Conservation (phyloP, 2,888 invertebrate genomes). For the Hedychridium roseum region DNA sequence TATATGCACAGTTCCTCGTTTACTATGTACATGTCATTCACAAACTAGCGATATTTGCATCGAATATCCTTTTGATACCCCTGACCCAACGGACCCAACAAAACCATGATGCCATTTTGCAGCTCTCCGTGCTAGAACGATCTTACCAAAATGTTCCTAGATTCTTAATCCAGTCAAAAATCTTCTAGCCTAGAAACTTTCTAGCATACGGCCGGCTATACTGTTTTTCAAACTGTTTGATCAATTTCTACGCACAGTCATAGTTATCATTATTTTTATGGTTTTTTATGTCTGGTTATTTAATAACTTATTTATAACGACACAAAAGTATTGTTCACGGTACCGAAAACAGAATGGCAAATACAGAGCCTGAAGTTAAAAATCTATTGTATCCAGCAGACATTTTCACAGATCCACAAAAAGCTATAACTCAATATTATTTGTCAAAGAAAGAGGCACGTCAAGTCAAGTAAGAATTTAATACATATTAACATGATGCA, state of each 20-base stretch:
- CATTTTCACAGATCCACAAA: conserved; percentile 58
- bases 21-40: conserved; percentile 46
- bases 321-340: too few relatives aligned
- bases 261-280: neutral
- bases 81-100: too few relatives aligned
- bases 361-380: conserved; percentile 10
- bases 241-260: conserved; percentile 26
- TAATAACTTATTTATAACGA: too few relatives aligned
- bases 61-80: too few relatives aligned
- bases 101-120: conserved; percentile 43
- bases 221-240: conserved; percentile 39
- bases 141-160: conserved; percentile 5
- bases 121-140: too few relatives aligned
- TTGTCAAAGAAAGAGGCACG: conserved; percentile 67
- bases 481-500: too few relatives aligned
- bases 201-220: conserved; percentile 11
- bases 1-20: conserved; percentile 16
- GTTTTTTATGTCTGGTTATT: neutral
- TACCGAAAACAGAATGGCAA: too few relatives aligned
- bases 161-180: too few relatives aligned
- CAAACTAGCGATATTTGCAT: conserved; percentile 21
- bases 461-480: conserved; percentile 67
- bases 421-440: conserved; percentile 67
- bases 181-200: too few relatives aligned
- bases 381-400: conserved; percentile 38